phyloP scores from a whole-genome alignment of 1,140 invertebrate genomes.

The Sycophila sp. region DNA sequence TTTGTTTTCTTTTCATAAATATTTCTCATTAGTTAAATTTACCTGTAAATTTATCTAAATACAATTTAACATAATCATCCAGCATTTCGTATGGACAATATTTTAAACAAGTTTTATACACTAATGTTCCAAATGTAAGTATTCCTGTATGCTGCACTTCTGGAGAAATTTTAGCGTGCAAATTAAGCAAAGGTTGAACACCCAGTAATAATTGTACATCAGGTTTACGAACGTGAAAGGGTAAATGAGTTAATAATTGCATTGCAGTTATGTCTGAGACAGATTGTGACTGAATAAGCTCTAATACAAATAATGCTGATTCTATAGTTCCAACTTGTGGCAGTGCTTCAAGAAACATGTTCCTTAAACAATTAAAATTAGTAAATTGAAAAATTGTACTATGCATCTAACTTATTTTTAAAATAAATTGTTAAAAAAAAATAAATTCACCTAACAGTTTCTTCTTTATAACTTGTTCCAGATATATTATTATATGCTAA shows the following conservation, averaged over 20 bases:
- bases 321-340: slow-evolving; percentile 75
- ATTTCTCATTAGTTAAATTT: slow-evolving; percentile 17
- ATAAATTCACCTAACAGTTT: slow-evolving; percentile 55
- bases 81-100: slow-evolving; percentile 72
- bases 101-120: slow-evolving; percentile 71
- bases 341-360: slow-evolving; percentile 79
- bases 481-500: slow-evolving; percentile 59
- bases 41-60: slow-evolving; percentile 73
- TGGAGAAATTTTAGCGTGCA: slow-evolving; percentile 55
- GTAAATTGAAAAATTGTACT: not conserved
- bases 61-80: slow-evolving; percentile 76
- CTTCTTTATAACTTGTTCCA: slow-evolving; percentile 64
- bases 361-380: slow-evolving; percentile 55
- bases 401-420: too few species aligned
- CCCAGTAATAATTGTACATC: slow-evolving; percentile 66
- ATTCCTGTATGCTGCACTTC: slow-evolving; percentile 75
- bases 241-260: slow-evolving; percentile 69
- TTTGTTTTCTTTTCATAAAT: too few species aligned
- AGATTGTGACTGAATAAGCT: slow-evolving; percentile 71
- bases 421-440: too few species aligned
- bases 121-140: slow-evolving; percentile 75
- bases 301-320: slow-evolving; percentile 71
- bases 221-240: slow-evolving; percentile 70
- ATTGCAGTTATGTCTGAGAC: slow-evolving; percentile 69
- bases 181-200: slow-evolving; percentile 66